phyloP scores from a whole-genome alignment of 2,888 invertebrate species.

The Xylota sylvarum region DNA sequence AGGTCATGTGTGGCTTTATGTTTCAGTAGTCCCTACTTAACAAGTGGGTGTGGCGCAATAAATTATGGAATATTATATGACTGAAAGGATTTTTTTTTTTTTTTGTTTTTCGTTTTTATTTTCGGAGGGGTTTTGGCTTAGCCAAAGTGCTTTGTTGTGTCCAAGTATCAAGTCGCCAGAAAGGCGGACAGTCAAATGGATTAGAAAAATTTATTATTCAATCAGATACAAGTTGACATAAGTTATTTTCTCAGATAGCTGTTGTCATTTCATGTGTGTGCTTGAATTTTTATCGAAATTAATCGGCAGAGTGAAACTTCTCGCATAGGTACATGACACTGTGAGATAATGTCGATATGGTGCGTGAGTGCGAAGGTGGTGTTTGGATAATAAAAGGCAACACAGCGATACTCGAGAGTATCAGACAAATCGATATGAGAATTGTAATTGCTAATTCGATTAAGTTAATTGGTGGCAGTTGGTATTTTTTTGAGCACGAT shows the following conservation, averaged over 20 bases:
- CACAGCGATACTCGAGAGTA: too few species aligned
- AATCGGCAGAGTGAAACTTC: not conserved
- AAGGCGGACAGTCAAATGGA: conserved; percentile 47
- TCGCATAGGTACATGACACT: not conserved
- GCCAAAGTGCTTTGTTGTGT: conserved; percentile 38
- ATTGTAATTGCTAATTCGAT: conserved; percentile 5
- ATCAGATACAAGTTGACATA: conserved; percentile 59
- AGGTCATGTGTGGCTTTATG: conserved; percentile 21
- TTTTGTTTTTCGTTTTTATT: too few species aligned
- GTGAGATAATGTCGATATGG: not conserved
- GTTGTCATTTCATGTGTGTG: conserved; percentile 26
- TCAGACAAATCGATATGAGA: not conserved
- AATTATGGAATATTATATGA: conserved; percentile 46
- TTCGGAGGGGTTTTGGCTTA: not conserved
- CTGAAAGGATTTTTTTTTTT: not conserved
- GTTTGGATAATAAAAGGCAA: not conserved
- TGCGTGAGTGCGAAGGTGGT: not conserved
- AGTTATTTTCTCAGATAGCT: conserved; percentile 23
- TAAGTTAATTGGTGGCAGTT: conserved; percentile 1
- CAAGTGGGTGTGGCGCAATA: conserved; percentile 43
- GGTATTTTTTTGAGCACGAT: too few species aligned
- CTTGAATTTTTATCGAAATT: not conserved
- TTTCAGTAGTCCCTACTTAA: conserved; percentile 14
- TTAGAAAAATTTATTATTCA: conserved; percentile 55
- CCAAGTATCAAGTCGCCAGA: conserved; percentile 32